phyloP scores from a whole-genome alignment of 2,888 invertebrate species.

The Andricus quercusramuli region DNA sequence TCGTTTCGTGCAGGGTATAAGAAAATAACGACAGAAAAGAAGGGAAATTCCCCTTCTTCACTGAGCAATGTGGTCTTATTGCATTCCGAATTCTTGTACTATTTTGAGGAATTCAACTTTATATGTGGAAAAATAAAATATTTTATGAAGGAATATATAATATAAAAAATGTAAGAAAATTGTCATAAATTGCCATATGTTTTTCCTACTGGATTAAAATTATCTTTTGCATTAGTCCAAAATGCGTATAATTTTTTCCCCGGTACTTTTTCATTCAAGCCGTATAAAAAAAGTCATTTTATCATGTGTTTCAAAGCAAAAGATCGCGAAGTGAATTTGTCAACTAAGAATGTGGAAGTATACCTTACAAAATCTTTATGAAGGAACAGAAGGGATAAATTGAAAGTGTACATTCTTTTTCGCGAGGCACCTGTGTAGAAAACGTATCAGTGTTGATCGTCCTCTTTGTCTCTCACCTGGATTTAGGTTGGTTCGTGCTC shows the following conservation, averaged over 20 bases:
- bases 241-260: too few species aligned
- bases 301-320: too few species aligned
- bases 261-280: too few species aligned
- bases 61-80: background rate
- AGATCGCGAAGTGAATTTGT: background rate
- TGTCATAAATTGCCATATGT: too few species aligned
- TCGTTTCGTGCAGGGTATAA: background rate
- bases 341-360: conserved; percentile 14
- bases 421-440: conserved; percentile 11
- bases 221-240: too few species aligned
- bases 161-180: too few species aligned
- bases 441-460: conserved; percentile 16
- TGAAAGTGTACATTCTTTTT: conserved; percentile 23
- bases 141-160: too few species aligned
- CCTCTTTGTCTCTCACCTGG: conserved; percentile 35
- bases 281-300: too few species aligned
- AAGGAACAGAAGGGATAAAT: conserved; percentile 10
- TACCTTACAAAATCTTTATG: conserved; percentile 8
- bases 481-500: conserved; percentile 26
- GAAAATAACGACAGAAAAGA: background rate
- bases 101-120: background rate
- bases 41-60: background rate
- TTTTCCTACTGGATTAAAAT: too few species aligned
- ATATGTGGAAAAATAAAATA: too few species aligned
- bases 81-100: conserved; percentile 5